Evolutionary conservation across 2,888 invertebrate species (phyloP), one percentile per base, ranked within the genome.

Genomic region (Diarsia dahlii): DNA sequence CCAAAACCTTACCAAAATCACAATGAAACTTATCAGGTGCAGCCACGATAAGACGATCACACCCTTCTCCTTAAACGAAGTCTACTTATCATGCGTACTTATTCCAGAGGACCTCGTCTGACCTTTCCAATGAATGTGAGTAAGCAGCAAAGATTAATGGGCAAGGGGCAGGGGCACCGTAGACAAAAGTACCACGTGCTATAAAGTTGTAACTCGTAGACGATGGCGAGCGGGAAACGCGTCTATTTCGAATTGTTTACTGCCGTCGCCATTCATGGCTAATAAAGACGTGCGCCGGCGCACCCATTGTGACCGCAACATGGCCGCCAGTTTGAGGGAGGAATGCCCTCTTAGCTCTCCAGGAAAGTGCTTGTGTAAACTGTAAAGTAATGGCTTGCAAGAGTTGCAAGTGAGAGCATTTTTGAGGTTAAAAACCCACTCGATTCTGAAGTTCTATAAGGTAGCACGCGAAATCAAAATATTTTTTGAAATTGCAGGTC

Each of bases 191-290:
- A 63, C 85, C 87, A 87, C 83, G 84, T 85, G 85, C 75, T 66
- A 66, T 81, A 80, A 74, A 74, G 71, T 80, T 74, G 87, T 80
- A 82, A 81, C 80, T 85, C 81, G 81, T 84, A 71, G 84, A 73
- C 72, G 66, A 76, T 80, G 84, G 73, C 81, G 67, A 88, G 86
- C 88, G 89, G 90, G 90, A 90, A 91, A 89, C 86, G 89, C 86
- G 90, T 93, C 94, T 94, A 94, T 95, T 95, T 94, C 89, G 91
- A 94, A 94, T 93, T 93, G 92, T 94, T 94, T 94, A 94, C 91
- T 90, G 89, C 89, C 90, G 87, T 88, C 89, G 89, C 93, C 92
- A 92, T 94, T 94, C 93, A 92, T 92, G 92, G 92, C 89, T 92
- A 92, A 93, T 93, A 93, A 92, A 93, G 92, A 88, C 89, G 84